Conservation (phyloP, 2,797 vertebrate genomes). For the Ctenopoma kingsleyae region DNA sequence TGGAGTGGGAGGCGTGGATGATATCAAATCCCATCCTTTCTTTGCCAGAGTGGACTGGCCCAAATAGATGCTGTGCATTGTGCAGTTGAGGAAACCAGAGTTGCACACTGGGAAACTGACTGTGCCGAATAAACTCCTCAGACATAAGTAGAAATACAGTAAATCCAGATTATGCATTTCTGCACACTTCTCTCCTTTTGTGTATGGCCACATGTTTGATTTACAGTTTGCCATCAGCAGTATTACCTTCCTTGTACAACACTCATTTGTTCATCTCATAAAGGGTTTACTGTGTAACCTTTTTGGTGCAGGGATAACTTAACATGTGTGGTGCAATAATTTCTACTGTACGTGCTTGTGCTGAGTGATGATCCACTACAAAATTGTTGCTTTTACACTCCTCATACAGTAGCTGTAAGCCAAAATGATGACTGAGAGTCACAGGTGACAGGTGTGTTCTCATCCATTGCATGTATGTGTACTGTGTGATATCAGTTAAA, state of each 20-base stretch:
- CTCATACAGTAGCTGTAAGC: conserved; percentile 26
- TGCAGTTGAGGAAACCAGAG: conserved; percentile 29
- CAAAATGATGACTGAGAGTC: conserved; percentile 39
- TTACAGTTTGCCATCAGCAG: conserved; percentile 51
- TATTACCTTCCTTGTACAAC: conserved; percentile 28
- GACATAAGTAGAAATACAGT: conserved; percentile 23
- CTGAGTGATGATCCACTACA: conserved; percentile 38
- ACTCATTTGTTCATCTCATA: conserved; percentile 22
- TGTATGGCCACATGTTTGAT: neutral
- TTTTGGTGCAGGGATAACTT: conserved; percentile 51
- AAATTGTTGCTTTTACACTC: conserved; percentile 45
- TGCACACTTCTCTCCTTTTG: conserved; percentile 6
- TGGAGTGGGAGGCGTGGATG: conserved; percentile 93
- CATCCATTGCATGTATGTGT: conserved; percentile 19
- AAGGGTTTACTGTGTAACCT: conserved; percentile 34
- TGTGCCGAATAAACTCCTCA: conserved; percentile 19
- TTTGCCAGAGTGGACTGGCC: conserved; percentile 92
- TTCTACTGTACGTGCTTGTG: conserved; percentile 31
- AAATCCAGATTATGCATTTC: conserved; percentile 34
- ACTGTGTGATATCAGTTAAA: conserved; percentile 8
- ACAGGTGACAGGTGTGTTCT: conserved; percentile 16
- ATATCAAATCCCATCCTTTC: conserved; percentile 98
- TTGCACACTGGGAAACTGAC: conserved; percentile 35
- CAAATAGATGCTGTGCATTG: conserved; percentile 76
- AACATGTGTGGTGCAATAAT: conserved; percentile 64